These are phyloP conservation scores for Pentalonia nigronervosa DNA, from an alignment of 1,140 invertebrate genomes.

Conservation along the genomic window DNA sequence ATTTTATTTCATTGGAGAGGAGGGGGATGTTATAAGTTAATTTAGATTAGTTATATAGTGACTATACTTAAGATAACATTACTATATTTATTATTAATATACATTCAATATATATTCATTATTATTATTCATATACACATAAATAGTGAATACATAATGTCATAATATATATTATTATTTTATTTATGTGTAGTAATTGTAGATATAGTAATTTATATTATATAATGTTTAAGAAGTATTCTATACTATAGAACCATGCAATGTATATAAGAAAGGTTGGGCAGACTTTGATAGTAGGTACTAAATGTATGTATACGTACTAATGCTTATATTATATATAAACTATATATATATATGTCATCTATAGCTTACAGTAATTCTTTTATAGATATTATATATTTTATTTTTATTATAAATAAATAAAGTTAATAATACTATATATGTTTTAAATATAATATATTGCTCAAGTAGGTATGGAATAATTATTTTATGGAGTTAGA, in stretches of 20 bases:
- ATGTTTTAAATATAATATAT: neutral
- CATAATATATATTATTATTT: no score
- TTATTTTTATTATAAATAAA: constrained; percentile 1
- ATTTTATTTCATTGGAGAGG: no score
- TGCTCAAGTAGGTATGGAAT: neutral
- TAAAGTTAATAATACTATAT: neutral
- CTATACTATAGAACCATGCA: neutral
- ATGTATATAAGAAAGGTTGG: neutral
- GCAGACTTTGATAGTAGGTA: neutral
- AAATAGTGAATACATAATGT: no score
- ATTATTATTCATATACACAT: neutral
- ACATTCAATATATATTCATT: neutral
- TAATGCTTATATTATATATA: no score
- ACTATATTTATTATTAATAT: neutral
- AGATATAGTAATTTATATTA: neutral
- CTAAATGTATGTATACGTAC: neutral
- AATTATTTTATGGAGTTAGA: constrained; percentile 5
- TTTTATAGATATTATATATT: neutral
- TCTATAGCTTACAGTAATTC: neutral
- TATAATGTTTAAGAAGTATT: neutral
- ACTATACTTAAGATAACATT: neutral
- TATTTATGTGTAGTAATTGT: no score
- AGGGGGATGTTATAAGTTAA: neutral
- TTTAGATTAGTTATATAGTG: neutral
- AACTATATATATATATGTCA: neutral